Evolutionary conservation across 1,140 invertebrate species (phyloP), one percentile per base, ranked within the genome.

Genomic region (Potamilus streckersoni): DNA sequence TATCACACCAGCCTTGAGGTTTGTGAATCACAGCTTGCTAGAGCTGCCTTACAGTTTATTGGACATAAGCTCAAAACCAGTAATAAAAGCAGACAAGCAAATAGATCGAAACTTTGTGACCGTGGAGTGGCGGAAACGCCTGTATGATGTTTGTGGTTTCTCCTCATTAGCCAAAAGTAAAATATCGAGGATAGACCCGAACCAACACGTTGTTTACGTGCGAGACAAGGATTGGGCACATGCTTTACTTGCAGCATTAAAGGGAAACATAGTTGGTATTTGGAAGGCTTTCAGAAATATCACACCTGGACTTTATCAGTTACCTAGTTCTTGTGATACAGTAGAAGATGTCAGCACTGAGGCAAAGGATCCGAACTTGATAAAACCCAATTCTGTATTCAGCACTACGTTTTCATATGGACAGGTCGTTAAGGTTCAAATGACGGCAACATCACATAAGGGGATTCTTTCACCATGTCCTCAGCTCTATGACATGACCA

Each of bases 391-490:
- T 56, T 71, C 66, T 56, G 66, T 70, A 15, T 84, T 84, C 61
- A 70, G 49, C 17, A 67, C 77, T 56, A 71, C 60, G 2, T 82
- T 79, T 63, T 60, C 65, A n/a, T 76, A 67, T 62, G 83, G 78
- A 0, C 80, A 80, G 67, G 68, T 78, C 38, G 19, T 84, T 12
- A 38, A 64, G 20, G 59, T 83, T 12, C 80, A 83, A 69, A 59
- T 84, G 65, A 65, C 73, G 2, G 73, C 80, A 14, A 70, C 64
- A 59, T 57, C 69, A 17, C 17, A 60, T 15, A 71, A 70, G 67
- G 82, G 82, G 4, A 20, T 83, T 15, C 66, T 83, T 3, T 23
- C 63, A 66, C 80, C 83, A 8, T 70, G 71, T n/a, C 73, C 76
- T 20, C 69, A 78, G 61, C 38, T 83, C 2, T 38, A 83, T 15